These are phyloP conservation scores for Lithosia quadra DNA, from an alignment of 2,888 invertebrate genomes.

Conservation along the genomic window DNA sequence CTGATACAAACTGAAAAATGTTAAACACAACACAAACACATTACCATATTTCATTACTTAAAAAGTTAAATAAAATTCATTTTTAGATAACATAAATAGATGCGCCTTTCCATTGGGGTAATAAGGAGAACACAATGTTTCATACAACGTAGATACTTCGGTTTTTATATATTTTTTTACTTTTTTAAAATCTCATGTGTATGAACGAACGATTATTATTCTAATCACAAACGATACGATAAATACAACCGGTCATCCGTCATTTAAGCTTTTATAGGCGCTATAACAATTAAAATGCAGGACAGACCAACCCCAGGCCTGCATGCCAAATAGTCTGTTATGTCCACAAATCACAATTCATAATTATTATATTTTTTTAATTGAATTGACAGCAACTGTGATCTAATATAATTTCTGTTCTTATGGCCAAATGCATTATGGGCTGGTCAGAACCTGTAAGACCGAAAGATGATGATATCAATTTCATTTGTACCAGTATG, in stretches of 20 bases:
- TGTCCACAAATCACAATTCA: neutral
- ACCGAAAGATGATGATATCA: too few species aligned
- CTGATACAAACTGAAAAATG: too few species aligned
- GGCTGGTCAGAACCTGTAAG: neutral
- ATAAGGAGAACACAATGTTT: too few species aligned
- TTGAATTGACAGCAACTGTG: too few species aligned
- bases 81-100: neutral
- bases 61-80: neutral
- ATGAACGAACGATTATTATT: neutral
- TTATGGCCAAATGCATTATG: neutral
- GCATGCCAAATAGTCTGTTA: too few species aligned
- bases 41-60: neutral
- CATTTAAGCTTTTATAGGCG: neutral
- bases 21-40: neutral
- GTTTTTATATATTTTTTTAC: too few species aligned
- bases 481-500: too few species aligned
- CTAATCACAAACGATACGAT: neutral
- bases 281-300: slow-evolving; percentile 4
- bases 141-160: too few species aligned
- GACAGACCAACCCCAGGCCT: neutral
- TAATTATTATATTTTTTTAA: too few species aligned
- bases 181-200: too few species aligned
- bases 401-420: too few species aligned
- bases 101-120: too few species aligned
- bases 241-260: neutral